Percentiles rank a stretch among this genome's conserved stretches.
These are phyloP conservation scores for Prionace glauca DNA, from an alignment of 2,797 vertebrate genomes.

Conservation along the genomic window DNA sequence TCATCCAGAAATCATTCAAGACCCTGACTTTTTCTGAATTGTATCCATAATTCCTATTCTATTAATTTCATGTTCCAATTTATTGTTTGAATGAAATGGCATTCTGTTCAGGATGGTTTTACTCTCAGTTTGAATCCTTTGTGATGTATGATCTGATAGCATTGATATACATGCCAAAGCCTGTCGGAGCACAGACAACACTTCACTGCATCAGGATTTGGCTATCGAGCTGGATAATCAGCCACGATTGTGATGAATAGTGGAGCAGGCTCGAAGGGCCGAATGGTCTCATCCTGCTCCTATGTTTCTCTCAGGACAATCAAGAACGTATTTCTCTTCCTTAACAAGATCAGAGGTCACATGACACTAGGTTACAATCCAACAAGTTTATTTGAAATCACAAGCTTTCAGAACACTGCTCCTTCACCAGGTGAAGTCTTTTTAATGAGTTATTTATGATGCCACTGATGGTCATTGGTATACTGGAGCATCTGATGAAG, in stretches of 20 bases:
- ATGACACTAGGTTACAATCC: no score
- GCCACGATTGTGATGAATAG: no score
- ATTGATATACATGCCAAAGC: not conserved
- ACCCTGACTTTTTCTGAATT: not conserved
- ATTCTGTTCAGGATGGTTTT: not conserved
- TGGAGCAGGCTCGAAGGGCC: no score
- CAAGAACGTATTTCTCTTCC: not conserved
- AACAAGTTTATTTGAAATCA: no score
- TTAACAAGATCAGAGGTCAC: not conserved
- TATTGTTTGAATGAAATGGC: not conserved
- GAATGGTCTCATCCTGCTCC: no score
- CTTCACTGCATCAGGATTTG: not conserved
- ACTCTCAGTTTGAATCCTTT: not conserved
- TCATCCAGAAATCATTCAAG: not conserved
- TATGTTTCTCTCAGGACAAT: not conserved
- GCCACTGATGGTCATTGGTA: not conserved
- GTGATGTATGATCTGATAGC: not conserved
- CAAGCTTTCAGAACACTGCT: no score
- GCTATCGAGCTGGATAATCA: no score
- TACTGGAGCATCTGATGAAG: not conserved
- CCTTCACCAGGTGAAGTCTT: no score
- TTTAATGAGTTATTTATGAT: not conserved
- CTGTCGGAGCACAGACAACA: not conserved
- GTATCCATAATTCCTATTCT: not conserved
- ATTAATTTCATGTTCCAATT: not conserved